Conservation (phyloP, 2,797 vertebrate species). For the Cyclopterus lumpus region DNA sequence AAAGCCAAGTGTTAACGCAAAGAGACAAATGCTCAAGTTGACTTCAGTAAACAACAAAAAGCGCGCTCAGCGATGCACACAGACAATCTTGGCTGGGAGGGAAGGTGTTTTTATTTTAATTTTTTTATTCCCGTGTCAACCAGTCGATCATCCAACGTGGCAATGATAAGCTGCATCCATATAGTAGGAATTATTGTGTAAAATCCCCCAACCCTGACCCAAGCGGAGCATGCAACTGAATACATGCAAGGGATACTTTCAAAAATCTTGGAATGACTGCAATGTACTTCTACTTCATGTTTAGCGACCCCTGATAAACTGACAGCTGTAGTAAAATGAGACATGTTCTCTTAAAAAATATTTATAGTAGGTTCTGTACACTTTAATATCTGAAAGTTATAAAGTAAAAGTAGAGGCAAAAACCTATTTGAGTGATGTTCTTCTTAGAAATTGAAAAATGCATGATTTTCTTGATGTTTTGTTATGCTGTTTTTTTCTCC, state of each 20-base stretch:
- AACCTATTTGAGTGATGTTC: slow-evolving; percentile 85
- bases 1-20: slow-evolving; percentile 44
- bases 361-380: slow-evolving; percentile 94
- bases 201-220: slow-evolving; percentile 49
- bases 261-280: slow-evolving; percentile 87
- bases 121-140: background rate
- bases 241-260: slow-evolving; percentile 89
- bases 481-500: slow-evolving; percentile 49
- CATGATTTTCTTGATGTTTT: slow-evolving; percentile 68
- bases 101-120: background rate
- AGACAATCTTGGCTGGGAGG: slow-evolving; percentile 10
- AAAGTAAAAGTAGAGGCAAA: slow-evolving; percentile 90
- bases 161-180: slow-evolving; percentile 85
- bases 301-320: slow-evolving; percentile 90
- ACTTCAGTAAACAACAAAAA: slow-evolving; percentile 7
- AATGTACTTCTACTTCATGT: slow-evolving; percentile 77
- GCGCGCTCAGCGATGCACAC: background rate
- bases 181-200: slow-evolving; percentile 62
- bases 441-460: slow-evolving; percentile 87
- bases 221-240: slow-evolving; percentile 81
- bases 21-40: slow-evolving; percentile 35
- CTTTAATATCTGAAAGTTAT: slow-evolving; percentile 95
- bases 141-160: slow-evolving; percentile 36
- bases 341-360: slow-evolving; percentile 95
- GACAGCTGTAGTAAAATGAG: slow-evolving; percentile 95